These are phyloP conservation scores for Azorinus chamasolen DNA, from an alignment of 2,888 invertebrate species.

Conservation along the genomic window DNA sequence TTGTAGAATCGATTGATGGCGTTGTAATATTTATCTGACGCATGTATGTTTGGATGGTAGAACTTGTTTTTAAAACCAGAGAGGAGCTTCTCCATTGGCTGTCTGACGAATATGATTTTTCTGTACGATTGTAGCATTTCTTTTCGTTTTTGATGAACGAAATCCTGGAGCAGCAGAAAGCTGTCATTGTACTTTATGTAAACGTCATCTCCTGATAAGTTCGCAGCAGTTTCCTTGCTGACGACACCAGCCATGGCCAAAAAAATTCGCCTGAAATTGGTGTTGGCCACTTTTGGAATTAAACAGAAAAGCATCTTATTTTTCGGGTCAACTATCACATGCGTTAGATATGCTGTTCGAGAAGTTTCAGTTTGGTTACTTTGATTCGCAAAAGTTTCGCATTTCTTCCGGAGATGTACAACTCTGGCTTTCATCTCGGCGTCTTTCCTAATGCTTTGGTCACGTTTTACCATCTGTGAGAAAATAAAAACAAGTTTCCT, in stretches of 20 bases:
- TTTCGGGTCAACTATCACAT: constrained; percentile 90
- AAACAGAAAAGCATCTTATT: constrained; percentile 96
- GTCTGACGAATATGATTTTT: constrained; percentile 94
- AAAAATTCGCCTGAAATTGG: constrained; percentile 97
- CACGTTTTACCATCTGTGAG: no score
- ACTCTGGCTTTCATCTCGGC: no score
- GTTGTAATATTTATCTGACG: constrained; percentile 18
- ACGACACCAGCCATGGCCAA: constrained; percentile 91
- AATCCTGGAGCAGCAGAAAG: constrained; percentile 67
- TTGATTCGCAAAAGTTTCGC: no score
- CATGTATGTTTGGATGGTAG: constrained; percentile 61
- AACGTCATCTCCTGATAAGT: constrained; percentile 69
- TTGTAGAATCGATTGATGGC: constrained; percentile 17
- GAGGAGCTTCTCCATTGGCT: constrained; percentile 97
- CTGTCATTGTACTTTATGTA: constrained; percentile 67
- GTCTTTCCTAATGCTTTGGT: no score
- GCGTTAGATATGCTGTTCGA: constrained; percentile 27
- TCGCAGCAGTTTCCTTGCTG: constrained; percentile 61
- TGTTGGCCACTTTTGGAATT: no score
- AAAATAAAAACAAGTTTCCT: no score
- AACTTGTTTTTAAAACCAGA: constrained; percentile 96
- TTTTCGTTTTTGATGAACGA: constrained; percentile 88
- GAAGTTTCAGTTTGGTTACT: no score
- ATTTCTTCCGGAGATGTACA: no score
- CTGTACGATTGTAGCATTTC: constrained; percentile 92